Percentiles rank a stretch among this genome's conserved stretches.
Conservation (phyloP, 2,113 vertebrate genomes). For the Butorides virescens region DNA sequence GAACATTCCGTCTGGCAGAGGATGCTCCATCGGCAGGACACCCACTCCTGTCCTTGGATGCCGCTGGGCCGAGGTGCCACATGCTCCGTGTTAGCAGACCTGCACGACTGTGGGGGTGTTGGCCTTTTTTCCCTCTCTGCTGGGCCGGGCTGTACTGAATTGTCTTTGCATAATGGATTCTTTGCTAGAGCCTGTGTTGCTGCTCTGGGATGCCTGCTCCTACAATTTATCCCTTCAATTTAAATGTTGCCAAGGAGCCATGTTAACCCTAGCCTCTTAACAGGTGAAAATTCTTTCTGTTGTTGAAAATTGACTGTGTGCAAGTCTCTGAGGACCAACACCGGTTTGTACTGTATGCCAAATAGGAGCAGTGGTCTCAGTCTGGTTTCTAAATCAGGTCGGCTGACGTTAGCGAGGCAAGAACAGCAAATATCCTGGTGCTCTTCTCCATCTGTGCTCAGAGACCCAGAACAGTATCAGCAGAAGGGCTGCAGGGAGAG, state of each 20-base stretch:
- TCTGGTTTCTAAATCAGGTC: not conserved
- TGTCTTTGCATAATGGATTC: not conserved
- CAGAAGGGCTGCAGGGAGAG: not conserved
- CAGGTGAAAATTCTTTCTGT: not conserved
- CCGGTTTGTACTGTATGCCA: not conserved
- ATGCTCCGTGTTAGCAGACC: fast-evolving
- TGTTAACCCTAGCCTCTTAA: not conserved
- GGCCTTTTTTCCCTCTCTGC: not conserved
- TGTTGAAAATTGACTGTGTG: not conserved
- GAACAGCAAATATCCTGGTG: not conserved
- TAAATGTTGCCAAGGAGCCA: not conserved
- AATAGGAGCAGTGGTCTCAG: not conserved
- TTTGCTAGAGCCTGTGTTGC: not conserved
- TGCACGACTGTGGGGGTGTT: not conserved
- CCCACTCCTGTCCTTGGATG: not conserved
- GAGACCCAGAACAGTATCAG: not conserved
- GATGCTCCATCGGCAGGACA: not conserved
- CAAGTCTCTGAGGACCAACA: not conserved
- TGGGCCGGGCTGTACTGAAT: not conserved
- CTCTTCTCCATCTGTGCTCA: not conserved
- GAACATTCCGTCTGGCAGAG: not conserved
- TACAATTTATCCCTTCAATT: not conserved
- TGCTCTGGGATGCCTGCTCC: not conserved
- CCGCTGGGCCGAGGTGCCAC: not conserved
- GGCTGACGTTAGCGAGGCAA: not conserved